Base-by-base conservation (phyloP, 2,888 invertebrate species). In the Erynnis tages region DNA sequence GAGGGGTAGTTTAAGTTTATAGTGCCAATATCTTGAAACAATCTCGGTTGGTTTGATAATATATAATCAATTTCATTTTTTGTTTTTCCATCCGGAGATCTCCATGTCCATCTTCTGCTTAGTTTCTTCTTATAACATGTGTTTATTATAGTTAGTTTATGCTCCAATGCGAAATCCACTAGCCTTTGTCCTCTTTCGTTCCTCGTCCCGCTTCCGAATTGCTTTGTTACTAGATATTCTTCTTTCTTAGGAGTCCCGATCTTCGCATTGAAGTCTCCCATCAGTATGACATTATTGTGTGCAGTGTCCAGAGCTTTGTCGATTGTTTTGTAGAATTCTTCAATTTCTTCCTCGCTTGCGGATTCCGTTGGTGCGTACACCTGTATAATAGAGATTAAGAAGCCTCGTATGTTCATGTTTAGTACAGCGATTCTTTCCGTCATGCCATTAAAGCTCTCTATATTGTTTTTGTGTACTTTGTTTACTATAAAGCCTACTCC, bases 401-500 rank as follows among this genome's bases (percentile, higher is more conserved):
- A 4, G 5, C 14, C 21, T 34, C 53, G 21, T 0, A 60, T 21
- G 8, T 54, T 47, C 6, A 60, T 4, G 10, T 62, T 59, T 17
- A 65, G 11, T 23, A 61, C 6, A 2, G 58, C 59, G 0, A 69
- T 58, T 57, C 66, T 49, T 29, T 64, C 63, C 7, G 64, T 53
- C 5, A 64, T 32, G 0, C 63, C 67, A 0, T 19, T 48, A 48
- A 30, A 65, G 14, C 57, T 59, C 30, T 55, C 54, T 10, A 69
- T 65, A 6, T 57, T 56, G 0, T 57, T 47, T 60, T 65, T 63
- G 1, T 27, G 43, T 1, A 4, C 2, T 27, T 56, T 60, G 7
- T 63, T 66, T 11, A 69, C 55, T 27, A 69, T 23, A 29, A 68
- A 70, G 0, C 66, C 66, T 0, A 68, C 57, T 2, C 56, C 59